These are phyloP conservation scores for Spodoptera frugiperda DNA, from an alignment of 1,140 invertebrate species.

Conservation along the genomic window DNA sequence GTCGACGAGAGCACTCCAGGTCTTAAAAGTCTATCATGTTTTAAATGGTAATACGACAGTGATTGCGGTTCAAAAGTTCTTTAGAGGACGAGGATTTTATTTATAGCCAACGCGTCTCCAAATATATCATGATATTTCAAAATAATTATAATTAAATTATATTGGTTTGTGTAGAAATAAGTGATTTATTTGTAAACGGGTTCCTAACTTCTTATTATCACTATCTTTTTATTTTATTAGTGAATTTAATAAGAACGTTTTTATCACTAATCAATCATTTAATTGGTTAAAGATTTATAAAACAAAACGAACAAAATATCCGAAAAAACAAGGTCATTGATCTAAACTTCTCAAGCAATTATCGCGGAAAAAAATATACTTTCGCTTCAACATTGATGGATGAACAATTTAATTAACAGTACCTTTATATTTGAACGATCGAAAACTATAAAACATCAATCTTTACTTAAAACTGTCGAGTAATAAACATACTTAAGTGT, in stretches of 20 bases:
- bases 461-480: constrained; percentile 2
- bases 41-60: neutral
- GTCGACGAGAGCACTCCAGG: constrained; percentile 1
- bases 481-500: neutral
- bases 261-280: neutral
- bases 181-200: too few species aligned
- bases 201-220: too few species aligned
- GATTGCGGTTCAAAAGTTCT: too few species aligned
- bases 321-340: neutral
- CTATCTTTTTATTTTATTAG: too few species aligned
- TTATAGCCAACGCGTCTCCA: neutral
- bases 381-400: constrained; percentile 15
- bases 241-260: too few species aligned
- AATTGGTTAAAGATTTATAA: neutral
- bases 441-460: constrained; percentile 35
- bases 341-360: neutral
- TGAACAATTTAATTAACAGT: constrained; percentile 14
- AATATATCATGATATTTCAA: too few species aligned
- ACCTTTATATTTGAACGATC: constrained; percentile 1
- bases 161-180: too few species aligned
- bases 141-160: too few species aligned
- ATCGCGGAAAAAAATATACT: constrained; percentile 3
- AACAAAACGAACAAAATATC: too few species aligned
- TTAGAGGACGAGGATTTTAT: too few species aligned
- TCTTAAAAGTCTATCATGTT: neutral